phyloP scores from a whole-genome alignment of 2,113 vertebrate genomes.

The Rhea pennata region DNA sequence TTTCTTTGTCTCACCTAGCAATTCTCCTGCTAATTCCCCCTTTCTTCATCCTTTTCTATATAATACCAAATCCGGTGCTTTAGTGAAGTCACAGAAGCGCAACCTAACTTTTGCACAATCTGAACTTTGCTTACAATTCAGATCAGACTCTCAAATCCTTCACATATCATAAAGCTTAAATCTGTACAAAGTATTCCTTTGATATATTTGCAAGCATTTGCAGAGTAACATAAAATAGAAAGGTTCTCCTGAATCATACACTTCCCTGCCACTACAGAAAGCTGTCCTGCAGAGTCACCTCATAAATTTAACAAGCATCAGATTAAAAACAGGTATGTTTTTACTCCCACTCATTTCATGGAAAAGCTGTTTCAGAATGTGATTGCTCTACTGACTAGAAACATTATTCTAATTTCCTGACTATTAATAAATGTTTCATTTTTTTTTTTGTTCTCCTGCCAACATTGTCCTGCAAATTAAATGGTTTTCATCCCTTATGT shows the following conservation, averaged over 20 bases:
- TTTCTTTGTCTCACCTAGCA: not conserved
- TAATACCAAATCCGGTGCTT: not conserved
- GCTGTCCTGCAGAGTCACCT: not conserved
- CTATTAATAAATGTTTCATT: not conserved
- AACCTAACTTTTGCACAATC: not conserved
- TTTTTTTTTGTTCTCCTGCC: not conserved
- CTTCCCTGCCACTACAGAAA: not conserved
- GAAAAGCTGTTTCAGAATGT: constrained; percentile 26
- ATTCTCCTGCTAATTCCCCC: not conserved
- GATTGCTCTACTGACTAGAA: not conserved
- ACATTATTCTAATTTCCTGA: not conserved
- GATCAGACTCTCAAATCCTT: not conserved
- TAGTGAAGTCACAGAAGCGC: not conserved
- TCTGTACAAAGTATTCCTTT: constrained; percentile 52
- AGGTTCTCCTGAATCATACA: not conserved
- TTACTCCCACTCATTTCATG: not conserved
- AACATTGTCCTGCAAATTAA: not conserved
- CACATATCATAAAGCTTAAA: not conserved
- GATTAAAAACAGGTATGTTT: constrained; percentile 15
- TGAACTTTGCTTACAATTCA: not conserved
- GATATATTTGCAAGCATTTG: not conserved
- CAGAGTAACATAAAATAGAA: not conserved
- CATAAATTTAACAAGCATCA: not conserved
- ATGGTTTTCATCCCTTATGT: not conserved
- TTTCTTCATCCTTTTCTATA: not conserved